These are phyloP conservation scores for Philereme vetulata DNA, from an alignment of 2,888 invertebrate genomes.

Conservation along the genomic window DNA sequence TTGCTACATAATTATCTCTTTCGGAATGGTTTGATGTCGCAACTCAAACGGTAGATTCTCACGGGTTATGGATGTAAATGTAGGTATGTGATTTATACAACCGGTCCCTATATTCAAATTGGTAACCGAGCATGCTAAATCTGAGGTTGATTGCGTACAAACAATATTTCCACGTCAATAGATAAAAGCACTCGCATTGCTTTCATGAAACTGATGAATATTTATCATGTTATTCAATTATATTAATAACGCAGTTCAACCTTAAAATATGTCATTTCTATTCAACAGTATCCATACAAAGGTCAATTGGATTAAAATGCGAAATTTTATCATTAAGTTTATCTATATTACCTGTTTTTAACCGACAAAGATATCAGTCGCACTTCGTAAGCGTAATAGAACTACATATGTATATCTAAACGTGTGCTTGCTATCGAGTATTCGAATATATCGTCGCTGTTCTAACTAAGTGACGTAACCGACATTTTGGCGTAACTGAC, in stretches of 20 bases:
- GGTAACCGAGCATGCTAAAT: conserved; percentile 35
- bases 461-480: no score
- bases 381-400: no score
- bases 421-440: no score
- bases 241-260: conserved; percentile 1
- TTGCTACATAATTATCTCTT: conserved; percentile 39
- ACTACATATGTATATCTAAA: no score
- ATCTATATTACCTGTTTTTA: no score
- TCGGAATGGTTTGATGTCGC: conserved; percentile 34
- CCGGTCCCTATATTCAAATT: conserved; percentile 37
- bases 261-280: no score
- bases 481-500: no score
- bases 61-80: conserved; percentile 25
- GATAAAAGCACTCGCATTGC: conserved; percentile 20
- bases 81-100: conserved; percentile 34
- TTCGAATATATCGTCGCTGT: no score
- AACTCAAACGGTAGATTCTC: conserved; percentile 32
- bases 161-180: conserved; percentile 18
- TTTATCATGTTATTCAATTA: conserved; percentile 15
- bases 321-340: no score
- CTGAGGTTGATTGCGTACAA: conserved; percentile 22
- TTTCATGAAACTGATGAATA: conserved; percentile 20
- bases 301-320: no score
- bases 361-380: no score
- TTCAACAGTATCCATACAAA: no score